These are phyloP conservation scores for Streptopelia turtur DNA, from an alignment of 2,797 vertebrate species.

Conservation along the genomic window DNA sequence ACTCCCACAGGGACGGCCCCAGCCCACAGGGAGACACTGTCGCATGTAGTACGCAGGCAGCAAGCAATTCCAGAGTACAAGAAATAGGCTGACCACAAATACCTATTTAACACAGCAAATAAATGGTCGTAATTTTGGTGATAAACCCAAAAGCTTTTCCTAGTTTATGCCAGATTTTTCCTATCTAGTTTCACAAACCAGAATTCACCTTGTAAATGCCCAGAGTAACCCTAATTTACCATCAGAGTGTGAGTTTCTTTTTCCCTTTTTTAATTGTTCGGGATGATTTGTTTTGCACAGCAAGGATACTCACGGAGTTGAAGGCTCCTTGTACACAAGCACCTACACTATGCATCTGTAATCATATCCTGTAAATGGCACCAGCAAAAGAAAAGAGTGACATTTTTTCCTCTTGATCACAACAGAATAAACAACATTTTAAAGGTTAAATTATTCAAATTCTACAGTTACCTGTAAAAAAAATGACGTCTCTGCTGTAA, in stretches of 20 bases:
- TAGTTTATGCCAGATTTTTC: not conserved
- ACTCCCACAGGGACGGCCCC: not conserved
- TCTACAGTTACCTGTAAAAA: slow-evolving; percentile 50
- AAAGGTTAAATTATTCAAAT: slow-evolving; percentile 82
- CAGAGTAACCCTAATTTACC: not conserved
- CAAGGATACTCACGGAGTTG: not conserved
- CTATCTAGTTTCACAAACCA: not conserved
- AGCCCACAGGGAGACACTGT: not conserved
- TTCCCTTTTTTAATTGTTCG: not conserved
- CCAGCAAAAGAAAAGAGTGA: slow-evolving; percentile 73
- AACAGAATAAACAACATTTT: slow-evolving; percentile 77
- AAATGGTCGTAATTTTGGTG: not conserved
- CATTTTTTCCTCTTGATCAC: slow-evolving; percentile 77
- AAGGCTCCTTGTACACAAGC: slow-evolving; percentile 52
- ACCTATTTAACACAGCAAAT: not conserved
- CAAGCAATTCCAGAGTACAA: not conserved
- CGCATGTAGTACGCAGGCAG: fast-evolving
- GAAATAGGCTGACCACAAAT: not conserved
- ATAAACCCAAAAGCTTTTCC: not conserved
- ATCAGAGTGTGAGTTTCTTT: not conserved
- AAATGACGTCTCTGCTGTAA: slow-evolving; percentile 52
- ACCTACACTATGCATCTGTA: slow-evolving; percentile 59
- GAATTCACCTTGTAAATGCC: not conserved
- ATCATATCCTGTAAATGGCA: slow-evolving; percentile 73
- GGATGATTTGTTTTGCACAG: not conserved